Conservation (phyloP, 2,797 vertebrate species). For the Tadarida brasiliensis region DNA sequence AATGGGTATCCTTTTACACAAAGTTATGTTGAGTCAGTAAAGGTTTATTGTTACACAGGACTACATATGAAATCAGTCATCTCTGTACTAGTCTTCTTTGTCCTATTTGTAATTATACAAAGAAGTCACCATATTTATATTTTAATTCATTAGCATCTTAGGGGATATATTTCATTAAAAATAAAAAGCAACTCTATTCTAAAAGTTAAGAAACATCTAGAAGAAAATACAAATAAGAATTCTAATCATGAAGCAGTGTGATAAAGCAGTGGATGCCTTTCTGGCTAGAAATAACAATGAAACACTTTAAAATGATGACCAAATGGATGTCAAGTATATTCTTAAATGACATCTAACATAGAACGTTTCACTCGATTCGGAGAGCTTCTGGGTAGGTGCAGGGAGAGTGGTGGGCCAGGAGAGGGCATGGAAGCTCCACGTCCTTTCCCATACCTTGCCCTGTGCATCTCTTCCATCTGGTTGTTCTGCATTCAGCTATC, state of each 20-base stretch:
- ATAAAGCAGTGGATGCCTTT: slow-evolving; percentile 1
- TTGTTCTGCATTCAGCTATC: neutral
- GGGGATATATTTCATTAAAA: neutral
- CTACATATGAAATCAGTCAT: neutral
- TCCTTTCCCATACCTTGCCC: neutral
- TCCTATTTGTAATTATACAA: neutral
- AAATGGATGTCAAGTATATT: neutral
- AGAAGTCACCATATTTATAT: neutral
- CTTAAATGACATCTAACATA: neutral
- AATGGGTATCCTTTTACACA: neutral
- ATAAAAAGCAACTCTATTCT: slow-evolving; percentile 1
- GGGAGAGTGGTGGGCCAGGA: neutral
- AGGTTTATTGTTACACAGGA: neutral
- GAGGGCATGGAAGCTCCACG: neutral
- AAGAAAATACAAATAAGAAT: slow-evolving; percentile 32
- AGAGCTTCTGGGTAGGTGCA: neutral
- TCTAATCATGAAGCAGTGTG: neutral
- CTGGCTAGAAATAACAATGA: neutral
- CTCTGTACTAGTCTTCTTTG: neutral
- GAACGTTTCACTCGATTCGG: neutral
- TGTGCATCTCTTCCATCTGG: neutral
- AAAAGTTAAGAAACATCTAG: neutral
- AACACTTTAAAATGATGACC: neutral
- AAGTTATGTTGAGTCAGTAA: neutral
- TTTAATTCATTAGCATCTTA: neutral